phyloP scores from a whole-genome alignment of 2,888 invertebrate species.

The Phaedon cochleariae region DNA sequence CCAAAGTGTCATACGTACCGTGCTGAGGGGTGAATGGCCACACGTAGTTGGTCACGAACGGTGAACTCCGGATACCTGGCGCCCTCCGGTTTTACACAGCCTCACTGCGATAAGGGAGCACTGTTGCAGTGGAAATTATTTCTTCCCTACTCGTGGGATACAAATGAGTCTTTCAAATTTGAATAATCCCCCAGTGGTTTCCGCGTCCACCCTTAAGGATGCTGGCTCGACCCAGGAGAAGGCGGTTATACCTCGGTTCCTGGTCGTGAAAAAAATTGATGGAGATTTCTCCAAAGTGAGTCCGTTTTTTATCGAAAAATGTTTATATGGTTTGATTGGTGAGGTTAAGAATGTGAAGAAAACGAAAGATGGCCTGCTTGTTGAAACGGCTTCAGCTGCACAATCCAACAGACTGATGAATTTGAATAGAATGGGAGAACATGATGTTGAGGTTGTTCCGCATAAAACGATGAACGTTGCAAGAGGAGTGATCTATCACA shows the following conservation, averaged over 20 bases:
- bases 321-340: too few species aligned
- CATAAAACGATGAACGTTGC: not conserved
- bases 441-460: slow-evolving; percentile 3
- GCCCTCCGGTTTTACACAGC: too few species aligned
- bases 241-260: slow-evolving; percentile 8
- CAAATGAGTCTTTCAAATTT: not conserved
- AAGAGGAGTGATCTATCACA: not conserved
- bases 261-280: slow-evolving; percentile 9
- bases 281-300: slow-evolving; percentile 1
- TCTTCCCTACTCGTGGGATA: slow-evolving; percentile 10
- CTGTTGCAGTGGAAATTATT: slow-evolving; percentile 1
- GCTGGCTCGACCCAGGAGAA: not conserved
- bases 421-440: not conserved
- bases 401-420: not conserved
- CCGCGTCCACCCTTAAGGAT: not conserved
- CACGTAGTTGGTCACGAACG: too few species aligned
- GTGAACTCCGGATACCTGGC: too few species aligned
- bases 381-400: not conserved
- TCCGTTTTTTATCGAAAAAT: slow-evolving; percentile 1
- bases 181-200: not conserved
- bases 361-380: not conserved
- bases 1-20: too few species aligned
- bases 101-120: slow-evolving; percentile 7
- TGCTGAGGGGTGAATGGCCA: too few species aligned
- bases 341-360: too few species aligned